phyloP scores from a whole-genome alignment of 2,113 vertebrate genomes.

The Genyomyrus donnyi region DNA sequence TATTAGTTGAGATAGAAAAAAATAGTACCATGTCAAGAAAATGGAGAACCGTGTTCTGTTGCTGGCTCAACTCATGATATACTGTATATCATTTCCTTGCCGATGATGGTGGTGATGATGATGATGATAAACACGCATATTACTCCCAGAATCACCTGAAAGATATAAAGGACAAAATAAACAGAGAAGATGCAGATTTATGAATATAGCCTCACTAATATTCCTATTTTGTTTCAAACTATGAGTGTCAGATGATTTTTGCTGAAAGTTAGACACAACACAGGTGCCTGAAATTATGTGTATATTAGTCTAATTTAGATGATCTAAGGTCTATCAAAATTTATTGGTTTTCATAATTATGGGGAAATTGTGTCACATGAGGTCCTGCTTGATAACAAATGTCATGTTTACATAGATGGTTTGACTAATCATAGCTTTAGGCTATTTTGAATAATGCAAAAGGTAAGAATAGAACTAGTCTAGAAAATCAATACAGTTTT shows the following conservation, averaged over 20 bases:
- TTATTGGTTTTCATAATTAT: not conserved
- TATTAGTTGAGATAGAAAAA: not conserved
- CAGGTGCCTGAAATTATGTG: not conserved
- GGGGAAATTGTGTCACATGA: not conserved
- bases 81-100: constrained; percentile 58
- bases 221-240: not conserved
- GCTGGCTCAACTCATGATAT: not conserved
- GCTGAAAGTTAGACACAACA: not conserved
- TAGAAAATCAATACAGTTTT: not conserved
- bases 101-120: constrained; percentile 40
- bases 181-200: not conserved
- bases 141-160: constrained; percentile 85
- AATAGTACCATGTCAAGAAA: not conserved
- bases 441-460: not conserved
- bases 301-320: not conserved
- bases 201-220: not conserved
- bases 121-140: constrained; percentile 74
- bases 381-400: not conserved
- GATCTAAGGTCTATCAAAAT: not conserved
- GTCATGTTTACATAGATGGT: not conserved
- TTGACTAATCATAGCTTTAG: not conserved
- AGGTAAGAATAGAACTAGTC: not conserved
- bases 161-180: constrained; percentile 5
- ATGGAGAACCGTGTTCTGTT: not conserved
- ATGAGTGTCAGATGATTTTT: not conserved